These are phyloP conservation scores for Laterallus jamaicensis DNA, from an alignment of 2,113 vertebrate species.

Conservation along the genomic window DNA sequence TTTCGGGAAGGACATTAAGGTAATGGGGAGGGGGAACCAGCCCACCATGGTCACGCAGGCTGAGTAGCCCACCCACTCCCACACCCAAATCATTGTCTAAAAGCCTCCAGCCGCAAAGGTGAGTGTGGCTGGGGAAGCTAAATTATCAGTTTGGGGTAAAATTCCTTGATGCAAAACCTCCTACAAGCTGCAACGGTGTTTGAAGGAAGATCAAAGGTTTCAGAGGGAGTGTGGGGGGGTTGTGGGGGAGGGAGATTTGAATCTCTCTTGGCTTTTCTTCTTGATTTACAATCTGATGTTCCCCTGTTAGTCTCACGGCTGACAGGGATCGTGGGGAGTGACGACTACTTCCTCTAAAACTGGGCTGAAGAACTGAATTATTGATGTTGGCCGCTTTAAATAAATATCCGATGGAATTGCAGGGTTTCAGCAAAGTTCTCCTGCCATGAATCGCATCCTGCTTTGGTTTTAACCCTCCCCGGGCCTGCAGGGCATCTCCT, in stretches of 20 bases:
- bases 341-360: neutral
- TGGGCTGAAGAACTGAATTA: conserved; percentile 27
- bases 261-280: neutral
- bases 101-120: fast-evolving
- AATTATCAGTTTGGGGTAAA: neutral
- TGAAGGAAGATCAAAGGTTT: conserved; percentile 24
- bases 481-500: neutral
- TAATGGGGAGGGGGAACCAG: conserved; percentile 20
- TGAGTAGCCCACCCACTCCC: neutral
- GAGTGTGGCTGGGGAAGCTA: neutral
- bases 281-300: neutral
- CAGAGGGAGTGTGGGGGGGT: neutral
- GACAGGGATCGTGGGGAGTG: neutral
- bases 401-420: neutral
- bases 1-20: conserved; percentile 97
- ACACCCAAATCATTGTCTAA: neutral
- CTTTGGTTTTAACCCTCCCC: neutral
- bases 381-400: conserved; percentile 38
- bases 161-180: neutral
- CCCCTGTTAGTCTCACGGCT: neutral
- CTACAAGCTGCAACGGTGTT: fast-evolving
- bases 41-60: fast-evolving
- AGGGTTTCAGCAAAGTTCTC: neutral
- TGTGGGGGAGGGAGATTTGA: neutral
- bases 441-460: neutral